A percentile compares a stretch with the other conserved stretches of the same genome.
phyloP scores from a whole-genome alignment of 2,797 vertebrate genomes.

The Dicrostonyx torquatus region DNA sequence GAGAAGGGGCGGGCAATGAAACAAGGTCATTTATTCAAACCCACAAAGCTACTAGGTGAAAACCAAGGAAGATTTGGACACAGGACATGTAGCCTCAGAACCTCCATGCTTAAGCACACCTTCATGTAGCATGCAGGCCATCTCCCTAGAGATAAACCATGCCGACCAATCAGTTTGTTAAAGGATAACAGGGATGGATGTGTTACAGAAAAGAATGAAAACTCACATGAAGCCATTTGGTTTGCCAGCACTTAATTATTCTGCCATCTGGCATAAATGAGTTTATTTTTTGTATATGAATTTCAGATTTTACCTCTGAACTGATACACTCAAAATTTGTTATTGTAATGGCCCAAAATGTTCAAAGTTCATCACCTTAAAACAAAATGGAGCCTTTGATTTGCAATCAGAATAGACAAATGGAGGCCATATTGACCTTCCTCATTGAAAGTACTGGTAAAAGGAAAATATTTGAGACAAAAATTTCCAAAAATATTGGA shows the following conservation, averaged over 20 bases:
- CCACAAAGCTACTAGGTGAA: not conserved
- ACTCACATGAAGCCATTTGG: not conserved
- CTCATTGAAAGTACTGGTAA: not conserved
- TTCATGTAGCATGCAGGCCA: not conserved
- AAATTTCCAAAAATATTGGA: not conserved
- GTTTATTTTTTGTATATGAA: not conserved
- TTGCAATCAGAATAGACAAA: not conserved
- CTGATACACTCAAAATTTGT: not conserved
- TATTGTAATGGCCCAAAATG: not conserved
- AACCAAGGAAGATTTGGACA: not conserved
- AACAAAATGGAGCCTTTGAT: not conserved
- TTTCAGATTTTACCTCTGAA: not conserved
- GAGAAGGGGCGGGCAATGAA: not conserved
- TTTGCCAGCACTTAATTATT: not conserved
- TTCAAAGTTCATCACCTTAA: conserved; percentile 45
- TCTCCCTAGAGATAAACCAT: not conserved
- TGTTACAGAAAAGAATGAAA: not conserved
- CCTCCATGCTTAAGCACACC: not conserved
- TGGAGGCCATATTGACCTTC: not conserved
- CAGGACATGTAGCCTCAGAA: not conserved
- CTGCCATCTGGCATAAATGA: not conserved
- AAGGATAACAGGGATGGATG: not conserved
- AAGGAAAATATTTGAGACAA: not conserved
- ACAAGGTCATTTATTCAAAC: not conserved
- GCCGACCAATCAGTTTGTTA: not conserved